A percentile compares a stretch with the other conserved stretches of the same genome.
Conservation (phyloP, 2,797 vertebrate species). For the Smutsia temminckii region DNA sequence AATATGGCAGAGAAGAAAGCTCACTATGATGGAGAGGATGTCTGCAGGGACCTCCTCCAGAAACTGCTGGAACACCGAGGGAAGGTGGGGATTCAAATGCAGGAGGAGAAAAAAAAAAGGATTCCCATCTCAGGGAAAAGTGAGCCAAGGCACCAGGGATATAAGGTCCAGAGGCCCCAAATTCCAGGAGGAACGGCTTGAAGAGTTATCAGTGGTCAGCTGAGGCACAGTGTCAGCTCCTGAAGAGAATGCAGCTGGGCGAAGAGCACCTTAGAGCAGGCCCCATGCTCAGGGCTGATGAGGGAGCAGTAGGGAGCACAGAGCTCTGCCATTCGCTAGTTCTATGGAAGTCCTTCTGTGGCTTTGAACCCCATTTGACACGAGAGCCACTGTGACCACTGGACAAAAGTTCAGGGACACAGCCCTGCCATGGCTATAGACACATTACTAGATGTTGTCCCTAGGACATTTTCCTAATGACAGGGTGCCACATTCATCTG, state of each 20-base stretch:
- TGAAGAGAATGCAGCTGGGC: not conserved
- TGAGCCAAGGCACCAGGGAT: not conserved
- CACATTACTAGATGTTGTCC: not conserved
- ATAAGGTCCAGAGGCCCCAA: not conserved
- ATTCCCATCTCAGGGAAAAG: too few relatives aligned
- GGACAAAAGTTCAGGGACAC: not conserved
- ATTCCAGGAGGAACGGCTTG: not conserved
- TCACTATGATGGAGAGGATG: not conserved
- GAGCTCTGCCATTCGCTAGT: too few relatives aligned
- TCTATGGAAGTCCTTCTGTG: not conserved
- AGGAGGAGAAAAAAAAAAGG: not conserved
- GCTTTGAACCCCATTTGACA: not conserved
- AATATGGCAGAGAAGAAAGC: not conserved
- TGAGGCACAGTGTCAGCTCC: too few relatives aligned
- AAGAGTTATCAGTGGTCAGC: too few relatives aligned
- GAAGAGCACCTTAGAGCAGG: too few relatives aligned
- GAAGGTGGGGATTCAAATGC: not conserved
- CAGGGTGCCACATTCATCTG: not conserved
- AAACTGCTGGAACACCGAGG: not conserved
- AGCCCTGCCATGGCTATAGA: too few relatives aligned
- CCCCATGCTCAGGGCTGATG: accelerated
- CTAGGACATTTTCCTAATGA: not conserved
- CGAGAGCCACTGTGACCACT: not conserved
- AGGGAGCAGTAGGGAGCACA: not conserved
- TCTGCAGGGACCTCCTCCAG: not conserved